These are phyloP conservation scores for Lycocorax pyrrhopterus DNA, from an alignment of 2,113 vertebrate species.

Conservation along the genomic window DNA sequence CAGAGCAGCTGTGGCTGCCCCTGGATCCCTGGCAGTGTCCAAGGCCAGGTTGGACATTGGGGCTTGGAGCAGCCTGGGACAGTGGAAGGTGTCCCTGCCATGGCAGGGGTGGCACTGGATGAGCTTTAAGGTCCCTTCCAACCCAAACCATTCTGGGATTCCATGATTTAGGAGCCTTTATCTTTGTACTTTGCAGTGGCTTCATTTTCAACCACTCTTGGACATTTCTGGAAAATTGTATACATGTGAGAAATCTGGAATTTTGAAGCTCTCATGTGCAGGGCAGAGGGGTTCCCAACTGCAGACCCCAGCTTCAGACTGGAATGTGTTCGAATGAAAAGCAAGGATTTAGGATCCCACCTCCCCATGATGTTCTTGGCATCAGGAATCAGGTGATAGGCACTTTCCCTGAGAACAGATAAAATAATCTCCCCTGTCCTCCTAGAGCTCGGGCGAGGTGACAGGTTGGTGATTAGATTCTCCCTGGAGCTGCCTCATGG, in stretches of 20 bases:
- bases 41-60: neutral
- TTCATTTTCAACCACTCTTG: neutral
- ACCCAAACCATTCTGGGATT: neutral
- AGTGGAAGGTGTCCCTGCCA: neutral
- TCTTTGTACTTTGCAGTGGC: neutral
- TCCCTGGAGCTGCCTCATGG: neutral
- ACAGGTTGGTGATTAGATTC: neutral
- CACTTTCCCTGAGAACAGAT: neutral
- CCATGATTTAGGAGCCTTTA: neutral
- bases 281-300: neutral
- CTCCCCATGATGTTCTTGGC: neutral
- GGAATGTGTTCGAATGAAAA: neutral
- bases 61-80: neutral
- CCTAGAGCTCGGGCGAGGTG: neutral
- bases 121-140: accelerated
- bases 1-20: neutral
- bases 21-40: neutral
- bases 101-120: neutral
- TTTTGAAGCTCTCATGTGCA: neutral
- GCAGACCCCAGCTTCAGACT: neutral
- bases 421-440: neutral
- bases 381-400: neutral
- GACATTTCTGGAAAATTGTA: neutral
- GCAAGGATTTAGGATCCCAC: neutral
- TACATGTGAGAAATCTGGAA: accelerated